Percentiles rank a stretch among this genome's conserved stretches.
Evolutionary conservation across 2,113 vertebrate genomes (phyloP).

Genomic region (Melierax canorus): DNA sequence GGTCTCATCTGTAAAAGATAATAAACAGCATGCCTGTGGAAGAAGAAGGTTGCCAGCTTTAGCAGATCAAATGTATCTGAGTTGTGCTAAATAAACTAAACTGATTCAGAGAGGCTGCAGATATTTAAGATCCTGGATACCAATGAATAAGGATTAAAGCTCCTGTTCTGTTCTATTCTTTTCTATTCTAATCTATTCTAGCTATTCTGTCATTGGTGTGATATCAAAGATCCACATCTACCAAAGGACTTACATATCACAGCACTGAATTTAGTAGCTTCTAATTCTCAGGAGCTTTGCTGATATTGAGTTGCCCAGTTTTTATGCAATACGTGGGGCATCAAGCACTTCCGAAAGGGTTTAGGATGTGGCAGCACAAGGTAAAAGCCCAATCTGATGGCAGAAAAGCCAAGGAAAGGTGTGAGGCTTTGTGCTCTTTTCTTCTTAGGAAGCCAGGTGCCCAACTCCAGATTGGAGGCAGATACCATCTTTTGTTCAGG

Average conservation of each 20-base stretch:
- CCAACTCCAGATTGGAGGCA: neutral
- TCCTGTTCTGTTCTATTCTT: neutral
- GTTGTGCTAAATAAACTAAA: constrained; percentile 6
- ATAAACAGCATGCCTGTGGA: neutral
- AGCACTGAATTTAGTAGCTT: neutral
- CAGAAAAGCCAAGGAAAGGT: neutral
- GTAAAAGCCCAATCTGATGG: neutral
- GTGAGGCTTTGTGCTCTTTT: neutral
- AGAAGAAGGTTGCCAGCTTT: neutral
- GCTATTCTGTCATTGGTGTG: neutral
- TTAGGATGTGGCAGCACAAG: neutral
- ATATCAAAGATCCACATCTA: constrained; percentile 1
- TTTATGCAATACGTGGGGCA: neutral
- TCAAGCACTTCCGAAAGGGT: neutral
- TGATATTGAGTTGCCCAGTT: neutral
- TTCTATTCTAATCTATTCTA: neutral
- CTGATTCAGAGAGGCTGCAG: neutral
- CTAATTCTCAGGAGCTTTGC: neutral
- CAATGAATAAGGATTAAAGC: neutral
- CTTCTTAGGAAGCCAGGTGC: neutral
- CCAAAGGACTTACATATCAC: neutral
- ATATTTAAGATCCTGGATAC: neutral
- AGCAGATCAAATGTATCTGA: neutral
- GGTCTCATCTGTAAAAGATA: neutral
- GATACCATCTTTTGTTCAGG: neutral